Percentiles rank a stretch among this genome's conserved stretches.
Conservation (phyloP, 2,797 vertebrate genomes). For the Pipistrellus nathusii region DNA sequence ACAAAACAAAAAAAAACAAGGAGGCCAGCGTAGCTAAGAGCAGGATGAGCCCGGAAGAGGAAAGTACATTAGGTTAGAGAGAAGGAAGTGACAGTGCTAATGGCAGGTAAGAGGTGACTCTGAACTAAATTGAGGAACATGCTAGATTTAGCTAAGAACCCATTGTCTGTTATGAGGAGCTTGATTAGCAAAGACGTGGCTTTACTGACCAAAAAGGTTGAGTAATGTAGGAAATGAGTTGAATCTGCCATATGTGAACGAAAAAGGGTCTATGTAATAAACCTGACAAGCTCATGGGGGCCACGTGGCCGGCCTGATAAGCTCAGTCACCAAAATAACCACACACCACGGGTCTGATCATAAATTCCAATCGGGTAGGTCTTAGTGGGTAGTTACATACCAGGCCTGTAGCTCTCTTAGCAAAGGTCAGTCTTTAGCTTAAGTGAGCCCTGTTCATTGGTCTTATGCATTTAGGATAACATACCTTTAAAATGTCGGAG, state of each 20-base stretch:
- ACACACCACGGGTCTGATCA: background rate
- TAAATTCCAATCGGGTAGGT: background rate
- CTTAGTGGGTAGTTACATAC: background rate
- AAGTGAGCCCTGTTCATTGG: background rate
- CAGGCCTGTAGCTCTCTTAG: background rate
- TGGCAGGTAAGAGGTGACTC: background rate
- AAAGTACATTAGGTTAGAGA: background rate
- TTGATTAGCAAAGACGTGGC: conserved; percentile 1
- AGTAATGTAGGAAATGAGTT: background rate
- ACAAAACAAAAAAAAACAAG: background rate
- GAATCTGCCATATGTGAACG: background rate
- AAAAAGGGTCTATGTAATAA: background rate
- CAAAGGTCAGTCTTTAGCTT: background rate
- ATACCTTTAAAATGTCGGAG: background rate
- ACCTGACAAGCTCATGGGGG: background rate
- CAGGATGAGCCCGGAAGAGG: background rate
- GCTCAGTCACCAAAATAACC: background rate
- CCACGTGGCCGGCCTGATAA: background rate
- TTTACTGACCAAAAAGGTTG: conserved; percentile 4
- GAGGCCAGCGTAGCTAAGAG: background rate
- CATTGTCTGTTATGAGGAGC: background rate
- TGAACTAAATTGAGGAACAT: conserved; percentile 3
- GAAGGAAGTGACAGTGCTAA: background rate
- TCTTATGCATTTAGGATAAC: background rate
- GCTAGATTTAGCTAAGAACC: background rate